Base-by-base conservation (phyloP, 2,113 vertebrate genomes). In the Anhinga rufa region DNA sequence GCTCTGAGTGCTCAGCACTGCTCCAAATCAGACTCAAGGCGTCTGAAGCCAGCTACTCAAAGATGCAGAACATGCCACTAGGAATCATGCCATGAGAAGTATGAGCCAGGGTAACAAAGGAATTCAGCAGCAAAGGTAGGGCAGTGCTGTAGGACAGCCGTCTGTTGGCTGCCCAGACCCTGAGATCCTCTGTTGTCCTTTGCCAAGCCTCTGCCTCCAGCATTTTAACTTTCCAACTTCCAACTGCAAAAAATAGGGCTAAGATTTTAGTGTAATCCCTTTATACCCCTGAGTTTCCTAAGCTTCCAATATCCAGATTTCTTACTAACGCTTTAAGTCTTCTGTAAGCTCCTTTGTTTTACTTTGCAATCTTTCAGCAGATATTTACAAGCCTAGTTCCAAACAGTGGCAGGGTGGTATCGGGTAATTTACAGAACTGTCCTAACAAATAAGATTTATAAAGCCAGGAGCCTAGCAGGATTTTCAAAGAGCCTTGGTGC, bases 271-370 rank as follows among this genome's bases (percentile, higher is more conserved):
- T 46, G 40, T 96, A 94, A 97, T 96, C 78, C n/a, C 62, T 94
- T 95, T 85, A 93, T 91, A 80, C 17, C 25, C 28, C 17, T 3
- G 40, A 88, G 66, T 90, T 95, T 94, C 92, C 62, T 96, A 88
- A 96, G 58, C 90, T 85, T 70, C 54, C 80, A 77, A 74, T 74
- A 90, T 22, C 75, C 86, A 90, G 89, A 85, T 93, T 86, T 91
- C 70, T 66, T 69, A 61, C 40, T 72, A 72, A 72, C 0, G 0
- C 84, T 69, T 55, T 80, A 96, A 94, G 62, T 89, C 91, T 75
- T 71, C 84, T 75, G 84, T 94, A 96, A 96, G 81, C 86, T 92
- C 62, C 58, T 91, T 87, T 93, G 82, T 91, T 94, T 94, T 90
- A 80, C 77, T 93, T 91, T 52, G 28, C 79, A 86, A 6, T 86